Evolutionary conservation across 64 coral and sea anemone species (phyloP).

Genomic region (Pocillopora damicornis): DNA sequence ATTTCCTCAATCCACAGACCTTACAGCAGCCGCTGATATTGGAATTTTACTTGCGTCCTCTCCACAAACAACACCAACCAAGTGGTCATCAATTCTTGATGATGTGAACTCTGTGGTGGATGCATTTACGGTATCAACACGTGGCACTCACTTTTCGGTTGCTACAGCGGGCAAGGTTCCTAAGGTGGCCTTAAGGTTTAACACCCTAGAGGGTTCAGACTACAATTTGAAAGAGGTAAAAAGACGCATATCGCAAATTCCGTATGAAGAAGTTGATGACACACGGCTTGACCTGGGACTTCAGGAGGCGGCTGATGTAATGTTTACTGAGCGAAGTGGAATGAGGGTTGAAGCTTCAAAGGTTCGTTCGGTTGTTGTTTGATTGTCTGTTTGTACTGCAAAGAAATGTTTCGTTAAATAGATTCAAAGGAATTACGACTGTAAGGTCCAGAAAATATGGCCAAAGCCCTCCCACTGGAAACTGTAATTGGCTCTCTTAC

Average conservation of each 20-base stretch:
- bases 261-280: neutral
- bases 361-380: neutral
- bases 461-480: no score
- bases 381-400: neutral
- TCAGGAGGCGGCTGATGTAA: conserved; percentile 24
- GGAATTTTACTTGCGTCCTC: conserved; percentile 55
- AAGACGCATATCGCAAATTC: conserved; percentile 36
- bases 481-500: no score
- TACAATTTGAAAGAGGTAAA: conserved; percentile 37
- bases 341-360: conserved; percentile 45
- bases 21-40: conserved; percentile 39
- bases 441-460: no score
- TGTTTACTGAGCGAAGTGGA: conserved; percentile 53
- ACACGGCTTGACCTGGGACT: conserved; percentile 50
- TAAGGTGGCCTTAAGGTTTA: conserved; percentile 26
- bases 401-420: neutral
- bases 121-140: conserved; percentile 27
- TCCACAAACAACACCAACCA: conserved; percentile 52
- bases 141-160: conserved; percentile 40
- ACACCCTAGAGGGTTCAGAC: conserved; percentile 26
- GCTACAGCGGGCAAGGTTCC: conserved; percentile 11
- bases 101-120: conserved; percentile 43
- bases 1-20: neutral
- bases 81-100: conserved; percentile 40
- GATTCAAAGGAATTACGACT: no score